A percentile compares a stretch with the other conserved stretches of the same genome.
Evolutionary conservation across 2,888 invertebrate genomes (phyloP).

Genomic region (Physocephala rufipes): DNA sequence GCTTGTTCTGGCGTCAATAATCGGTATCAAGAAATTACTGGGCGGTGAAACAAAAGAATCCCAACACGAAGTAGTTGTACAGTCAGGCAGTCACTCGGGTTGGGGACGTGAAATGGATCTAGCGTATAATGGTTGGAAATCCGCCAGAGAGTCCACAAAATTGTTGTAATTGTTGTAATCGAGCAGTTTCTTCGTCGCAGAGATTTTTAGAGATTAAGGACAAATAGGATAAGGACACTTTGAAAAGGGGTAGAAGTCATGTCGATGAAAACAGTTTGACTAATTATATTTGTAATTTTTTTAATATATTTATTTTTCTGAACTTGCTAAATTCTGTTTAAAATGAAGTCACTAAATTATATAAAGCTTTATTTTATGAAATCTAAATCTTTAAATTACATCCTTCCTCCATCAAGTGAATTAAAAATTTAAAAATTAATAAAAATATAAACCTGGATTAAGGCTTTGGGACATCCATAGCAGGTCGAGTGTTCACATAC

Average conservation of each 20-base stretch:
- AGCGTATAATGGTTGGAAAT: constrained; percentile 70
- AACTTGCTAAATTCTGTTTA: background rate
- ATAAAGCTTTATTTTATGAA: background rate
- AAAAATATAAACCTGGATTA: background rate
- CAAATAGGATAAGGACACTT: constrained; percentile 4
- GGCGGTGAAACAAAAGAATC: constrained; percentile 72
- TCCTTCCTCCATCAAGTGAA: too few species aligned
- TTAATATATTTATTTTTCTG: background rate
- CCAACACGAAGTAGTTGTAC: constrained; percentile 77
- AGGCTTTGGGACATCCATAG: background rate
- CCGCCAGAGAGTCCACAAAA: constrained; percentile 58
- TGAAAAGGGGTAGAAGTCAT: too few species aligned
- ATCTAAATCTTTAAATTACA: background rate
- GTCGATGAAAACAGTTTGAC: background rate
- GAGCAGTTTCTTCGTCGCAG: too few species aligned
- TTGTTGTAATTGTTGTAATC: constrained; percentile 49
- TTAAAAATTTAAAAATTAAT: too few species aligned
- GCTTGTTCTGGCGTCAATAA: constrained; percentile 82
- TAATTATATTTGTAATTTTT: background rate
- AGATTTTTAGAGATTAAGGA: constrained; percentile 2
- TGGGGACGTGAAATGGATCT: constrained; percentile 77
- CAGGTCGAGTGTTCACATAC: too few species aligned
- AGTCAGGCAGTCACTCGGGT: constrained; percentile 75
- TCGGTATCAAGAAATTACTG: constrained; percentile 84
- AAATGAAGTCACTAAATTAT: constrained; percentile 15